Evolutionary conservation across 2,113 vertebrate genomes (phyloP).

Genomic region (Agapornis roseicollis): DNA sequence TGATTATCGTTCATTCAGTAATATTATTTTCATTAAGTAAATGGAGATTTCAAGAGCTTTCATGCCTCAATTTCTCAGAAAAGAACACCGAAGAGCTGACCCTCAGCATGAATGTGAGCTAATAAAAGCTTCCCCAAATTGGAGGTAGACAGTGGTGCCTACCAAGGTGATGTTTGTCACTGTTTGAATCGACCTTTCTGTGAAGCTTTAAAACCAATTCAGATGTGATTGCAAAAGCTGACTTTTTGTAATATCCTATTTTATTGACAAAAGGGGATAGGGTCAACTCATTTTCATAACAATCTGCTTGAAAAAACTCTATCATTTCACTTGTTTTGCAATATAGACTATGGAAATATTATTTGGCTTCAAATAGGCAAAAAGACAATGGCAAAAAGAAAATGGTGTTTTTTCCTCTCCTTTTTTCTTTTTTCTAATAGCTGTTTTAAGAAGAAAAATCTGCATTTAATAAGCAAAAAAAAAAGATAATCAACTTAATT

Average conservation of each 20-base stretch:
- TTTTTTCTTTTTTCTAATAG: background rate
- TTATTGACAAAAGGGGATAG: conserved; percentile 54
- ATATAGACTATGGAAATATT: conserved; percentile 2
- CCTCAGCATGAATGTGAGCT: conserved; percentile 33
- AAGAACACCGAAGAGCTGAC: conserved; percentile 38
- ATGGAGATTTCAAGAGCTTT: conserved; percentile 61
- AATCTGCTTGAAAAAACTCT: conserved; percentile 40
- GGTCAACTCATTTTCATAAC: conserved; percentile 64
- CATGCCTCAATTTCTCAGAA: conserved; percentile 38
- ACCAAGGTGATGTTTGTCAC: conserved; percentile 49
- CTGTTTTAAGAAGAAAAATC: background rate
- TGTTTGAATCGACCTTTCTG: conserved; percentile 48
- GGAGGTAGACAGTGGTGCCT: conserved; percentile 31
- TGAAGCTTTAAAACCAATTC: conserved; percentile 61
- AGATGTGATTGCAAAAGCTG: conserved; percentile 37
- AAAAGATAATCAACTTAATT: background rate
- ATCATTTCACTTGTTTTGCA: conserved; percentile 30
- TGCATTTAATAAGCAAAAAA: background rate
- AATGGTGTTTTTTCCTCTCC: no score
- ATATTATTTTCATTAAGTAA: conserved; percentile 70
- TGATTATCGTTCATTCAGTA: conserved; percentile 60
- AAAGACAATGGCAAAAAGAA: background rate
- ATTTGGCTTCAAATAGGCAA: background rate
- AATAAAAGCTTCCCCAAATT: conserved; percentile 64
- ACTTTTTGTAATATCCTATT: conserved; percentile 55